Evolutionary conservation across 2,113 vertebrate genomes (phyloP), one percentile per base, ranked within the genome.

Genomic region (Erythrocebus patas): DNA sequence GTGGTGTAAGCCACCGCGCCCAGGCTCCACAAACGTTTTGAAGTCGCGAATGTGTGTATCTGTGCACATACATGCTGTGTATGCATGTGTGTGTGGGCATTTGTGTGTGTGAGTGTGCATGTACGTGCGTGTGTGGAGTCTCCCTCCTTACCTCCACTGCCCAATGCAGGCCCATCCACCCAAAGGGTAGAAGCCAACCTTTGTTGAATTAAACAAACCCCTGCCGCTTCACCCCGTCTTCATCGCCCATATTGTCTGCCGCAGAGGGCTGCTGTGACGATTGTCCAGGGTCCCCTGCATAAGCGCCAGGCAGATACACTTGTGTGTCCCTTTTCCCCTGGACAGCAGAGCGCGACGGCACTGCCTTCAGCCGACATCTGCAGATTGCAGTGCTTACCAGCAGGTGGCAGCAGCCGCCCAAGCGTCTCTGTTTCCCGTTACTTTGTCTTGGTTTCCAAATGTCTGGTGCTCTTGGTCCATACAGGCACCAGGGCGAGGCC

Each of bases 331-430:
- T 6, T 35, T 32, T 14, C 16, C 8, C 48, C n/a, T 3, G n/a
- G 38, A 6, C 48, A 1, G 18, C 40, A 0, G 50, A 18, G 30
- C 3, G 3, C 17, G 4, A 20, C 25, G 23, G 16, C 25, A 1
- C 32, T 5, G 0, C 30, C 55, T 38, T 16, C 43, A 5, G 50
- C 66, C 0, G 0, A 27, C 27, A 12, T 40, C 17, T 6, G 8
- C 50, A 50, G 10, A 48, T 64, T 79, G 92, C 95, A 43, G 40
- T 0, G 2, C 14, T 18, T 8, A 22, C 82, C 97, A 95, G 89
- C 73, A 97, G 96, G 92, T n/a, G 96, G 89, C 93, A 45, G 25
- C 86, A 55, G 81, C 55, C 12, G 23, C 84, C 88, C 17, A 2
- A 0, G n/a, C n/a, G 3, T 12, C 25, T 17, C 35, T 5, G 1